Evolutionary conservation across 2,888 invertebrate species (phyloP).

Genomic region (Minunthozetes semirufus): DNA sequence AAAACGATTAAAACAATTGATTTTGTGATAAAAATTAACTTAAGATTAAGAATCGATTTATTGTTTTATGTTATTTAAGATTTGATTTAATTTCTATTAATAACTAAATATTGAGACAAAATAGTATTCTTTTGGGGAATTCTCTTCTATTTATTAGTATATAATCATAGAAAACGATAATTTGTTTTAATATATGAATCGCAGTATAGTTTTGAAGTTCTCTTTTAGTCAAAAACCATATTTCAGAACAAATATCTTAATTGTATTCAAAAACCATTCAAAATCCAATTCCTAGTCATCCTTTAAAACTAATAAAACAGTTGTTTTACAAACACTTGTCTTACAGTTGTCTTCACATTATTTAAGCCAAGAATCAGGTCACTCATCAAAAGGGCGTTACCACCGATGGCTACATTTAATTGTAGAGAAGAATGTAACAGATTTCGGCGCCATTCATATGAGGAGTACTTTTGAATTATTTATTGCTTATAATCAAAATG

Average conservation of each 20-base stretch:
- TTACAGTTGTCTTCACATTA: neutral
- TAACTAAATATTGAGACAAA: neutral
- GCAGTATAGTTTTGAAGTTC: conserved; percentile 19
- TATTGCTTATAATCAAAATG: neutral
- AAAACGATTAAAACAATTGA: neutral
- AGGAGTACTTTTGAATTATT: neutral
- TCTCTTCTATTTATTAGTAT: neutral
- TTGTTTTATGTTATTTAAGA: conserved; percentile 7
- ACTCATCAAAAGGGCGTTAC: no score
- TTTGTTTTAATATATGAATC: neutral
- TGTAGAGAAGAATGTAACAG: no score
- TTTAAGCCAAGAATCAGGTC: neutral
- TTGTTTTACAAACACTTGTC: conserved; percentile 1
- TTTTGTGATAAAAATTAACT: conserved; percentile 10
- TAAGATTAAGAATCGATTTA: conserved; percentile 3
- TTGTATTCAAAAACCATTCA: neutral
- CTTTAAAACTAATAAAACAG: conserved; percentile 15
- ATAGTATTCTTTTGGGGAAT: neutral
- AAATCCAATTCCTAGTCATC: conserved; percentile 14
- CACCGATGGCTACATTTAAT: no score
- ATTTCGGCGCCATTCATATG: neutral
- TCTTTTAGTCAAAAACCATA: conserved; percentile 16
- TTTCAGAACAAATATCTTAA: conserved; percentile 1
- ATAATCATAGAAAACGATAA: neutral
- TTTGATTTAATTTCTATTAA: neutral